Conservation (phyloP, 2,797 vertebrate genomes). For the Neosilurus mollespiculum region DNA sequence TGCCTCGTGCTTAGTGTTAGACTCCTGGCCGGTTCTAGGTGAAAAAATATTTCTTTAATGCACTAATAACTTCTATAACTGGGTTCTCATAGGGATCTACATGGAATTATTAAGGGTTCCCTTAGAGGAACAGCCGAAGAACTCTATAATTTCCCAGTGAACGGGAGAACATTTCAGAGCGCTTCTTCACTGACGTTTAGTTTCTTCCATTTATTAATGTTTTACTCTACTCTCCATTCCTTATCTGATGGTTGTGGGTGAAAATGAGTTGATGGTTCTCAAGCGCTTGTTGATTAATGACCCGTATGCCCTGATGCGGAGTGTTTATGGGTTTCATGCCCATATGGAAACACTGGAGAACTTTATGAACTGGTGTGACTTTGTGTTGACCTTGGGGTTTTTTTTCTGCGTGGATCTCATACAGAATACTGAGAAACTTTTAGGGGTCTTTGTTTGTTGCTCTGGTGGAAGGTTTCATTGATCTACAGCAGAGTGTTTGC, state of each 20-base stretch:
- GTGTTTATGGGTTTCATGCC: constrained; percentile 28
- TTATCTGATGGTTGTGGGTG: constrained; percentile 12
- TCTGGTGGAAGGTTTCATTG: neutral
- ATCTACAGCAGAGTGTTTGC: neutral
- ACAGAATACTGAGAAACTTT: neutral
- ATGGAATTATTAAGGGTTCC: no score
- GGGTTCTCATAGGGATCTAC: no score
- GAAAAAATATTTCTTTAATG: neutral
- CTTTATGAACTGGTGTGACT: constrained; percentile 13
- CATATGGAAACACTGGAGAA: constrained; percentile 9
- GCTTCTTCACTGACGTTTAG: neutral
- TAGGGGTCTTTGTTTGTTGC: neutral
- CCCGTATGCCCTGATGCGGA: constrained; percentile 14
- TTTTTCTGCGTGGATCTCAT: neutral
- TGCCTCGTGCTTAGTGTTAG: no score
- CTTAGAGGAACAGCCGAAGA: no score
- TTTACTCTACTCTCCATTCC: neutral
- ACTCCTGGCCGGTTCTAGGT: neutral
- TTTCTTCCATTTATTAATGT: constrained; percentile 10
- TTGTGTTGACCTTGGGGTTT: constrained; percentile 13
- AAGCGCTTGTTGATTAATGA: constrained; percentile 19
- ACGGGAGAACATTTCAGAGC: neutral
- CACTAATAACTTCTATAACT: neutral
- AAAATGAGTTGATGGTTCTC: neutral
- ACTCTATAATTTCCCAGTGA: no score